Conservation (phyloP, 2,888 invertebrate genomes). For the Chaetoderma sp. region DNA sequence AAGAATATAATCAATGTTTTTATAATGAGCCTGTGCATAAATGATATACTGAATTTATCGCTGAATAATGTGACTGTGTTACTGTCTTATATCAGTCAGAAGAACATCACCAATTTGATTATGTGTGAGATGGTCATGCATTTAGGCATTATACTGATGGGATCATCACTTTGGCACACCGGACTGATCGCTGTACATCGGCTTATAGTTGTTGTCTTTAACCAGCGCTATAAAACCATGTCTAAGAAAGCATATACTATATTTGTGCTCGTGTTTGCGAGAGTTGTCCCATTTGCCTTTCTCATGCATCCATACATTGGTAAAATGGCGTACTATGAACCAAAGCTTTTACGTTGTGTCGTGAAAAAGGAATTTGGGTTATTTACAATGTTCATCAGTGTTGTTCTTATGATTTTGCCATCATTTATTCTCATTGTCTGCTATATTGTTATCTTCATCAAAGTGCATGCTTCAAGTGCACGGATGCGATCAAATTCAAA, state of each 20-base stretch:
- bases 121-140: constrained; percentile 63
- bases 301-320: constrained; percentile 60
- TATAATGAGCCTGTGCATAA: constrained; percentile 64
- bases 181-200: constrained; percentile 66
- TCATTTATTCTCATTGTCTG: constrained; percentile 63
- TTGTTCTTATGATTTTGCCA: constrained; percentile 64
- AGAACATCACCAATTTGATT: constrained; percentile 58
- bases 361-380: constrained; percentile 58
- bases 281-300: constrained; percentile 61
- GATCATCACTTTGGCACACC: constrained; percentile 65
- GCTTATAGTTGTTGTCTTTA: constrained; percentile 64
- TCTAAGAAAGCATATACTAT: constrained; percentile 62
- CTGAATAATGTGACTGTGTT: constrained; percentile 62
- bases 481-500: constrained; percentile 54
- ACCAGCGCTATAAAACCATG: constrained; percentile 62
- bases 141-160: constrained; percentile 63
- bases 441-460: constrained; percentile 64
- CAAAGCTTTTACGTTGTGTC: constrained; percentile 61
- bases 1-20: constrained; percentile 65
- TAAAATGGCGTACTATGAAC: constrained; percentile 60
- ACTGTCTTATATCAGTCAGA: constrained; percentile 57
- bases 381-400: constrained; percentile 58
- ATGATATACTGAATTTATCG: constrained; percentile 61
- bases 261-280: constrained; percentile 60
- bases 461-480: constrained; percentile 57